Conservation (phyloP, 2,888 invertebrate species). For the Serrognathus titanus region DNA sequence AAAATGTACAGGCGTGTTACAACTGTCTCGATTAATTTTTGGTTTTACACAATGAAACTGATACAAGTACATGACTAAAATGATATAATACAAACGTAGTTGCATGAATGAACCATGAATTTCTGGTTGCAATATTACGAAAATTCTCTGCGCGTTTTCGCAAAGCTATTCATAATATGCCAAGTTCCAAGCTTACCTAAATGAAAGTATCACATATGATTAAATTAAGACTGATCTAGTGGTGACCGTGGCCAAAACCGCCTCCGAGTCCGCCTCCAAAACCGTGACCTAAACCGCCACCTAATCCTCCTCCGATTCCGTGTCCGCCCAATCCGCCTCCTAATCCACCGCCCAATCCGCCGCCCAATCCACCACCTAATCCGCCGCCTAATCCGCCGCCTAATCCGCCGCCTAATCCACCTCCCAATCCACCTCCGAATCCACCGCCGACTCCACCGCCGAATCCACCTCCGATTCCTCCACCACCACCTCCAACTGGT, state of each 20-base stretch:
- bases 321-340: constrained; percentile 9
- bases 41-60: not conserved
- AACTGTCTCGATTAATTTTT: not conserved
- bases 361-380: constrained; percentile 8
- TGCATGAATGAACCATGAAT: not conserved
- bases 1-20: too few species aligned
- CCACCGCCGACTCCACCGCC: constrained; percentile 6
- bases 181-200: constrained; percentile 1
- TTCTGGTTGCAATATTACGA: not conserved
- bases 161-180: constrained; percentile 1
- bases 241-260: constrained; percentile 8
- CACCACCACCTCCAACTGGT: constrained; percentile 23
- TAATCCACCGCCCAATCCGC: constrained; percentile 11
- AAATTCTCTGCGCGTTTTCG: not conserved
- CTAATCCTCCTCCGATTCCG: constrained; percentile 9
- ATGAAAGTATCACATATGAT: not conserved
- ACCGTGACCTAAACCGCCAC: constrained; percentile 9
- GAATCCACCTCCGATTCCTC: constrained; percentile 9
- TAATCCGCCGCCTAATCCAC: constrained; percentile 7
- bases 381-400: constrained; percentile 13
- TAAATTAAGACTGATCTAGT: not conserved
- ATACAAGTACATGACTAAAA: not conserved
- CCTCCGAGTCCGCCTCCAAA: constrained; percentile 12
- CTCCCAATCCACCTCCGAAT: constrained; percentile 8
- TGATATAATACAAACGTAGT: not conserved